Evolutionary conservation across 2,888 invertebrate species (phyloP).

Genomic region (Tipula lateralis): DNA sequence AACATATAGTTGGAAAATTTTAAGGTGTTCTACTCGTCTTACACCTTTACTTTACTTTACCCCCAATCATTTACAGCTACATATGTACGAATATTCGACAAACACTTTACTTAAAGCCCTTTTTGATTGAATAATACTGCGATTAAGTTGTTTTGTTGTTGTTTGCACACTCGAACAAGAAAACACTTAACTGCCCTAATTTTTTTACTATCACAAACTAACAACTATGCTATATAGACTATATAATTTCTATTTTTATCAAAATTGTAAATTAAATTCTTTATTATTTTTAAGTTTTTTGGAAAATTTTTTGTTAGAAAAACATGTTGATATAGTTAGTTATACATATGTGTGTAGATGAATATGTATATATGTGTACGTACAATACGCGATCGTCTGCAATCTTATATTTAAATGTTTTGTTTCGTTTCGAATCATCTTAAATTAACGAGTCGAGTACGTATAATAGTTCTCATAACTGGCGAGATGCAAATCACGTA

Average conservation of each 20-base stretch:
- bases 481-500: not conserved
- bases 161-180: not conserved
- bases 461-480: not conserved
- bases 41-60: no score
- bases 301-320: constrained; percentile 3
- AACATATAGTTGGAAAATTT: no score
- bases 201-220: not conserved
- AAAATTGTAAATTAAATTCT: constrained; percentile 11
- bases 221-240: not conserved
- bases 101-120: not conserved
- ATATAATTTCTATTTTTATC: constrained; percentile 24
- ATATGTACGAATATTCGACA: no score
- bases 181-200: constrained; percentile 14
- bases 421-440: not conserved
- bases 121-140: not conserved
- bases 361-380: not conserved
- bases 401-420: not conserved
- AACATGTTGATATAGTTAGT: not conserved
- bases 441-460: not conserved
- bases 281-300: constrained; percentile 14
- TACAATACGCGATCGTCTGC: not conserved
- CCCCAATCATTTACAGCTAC: no score
- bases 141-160: not conserved
- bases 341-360: not conserved
- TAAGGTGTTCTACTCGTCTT: no score